Percentiles rank a stretch among this genome's conserved stretches.
phyloP scores from a whole-genome alignment of 2,888 invertebrate genomes.

The Aphidoletes aphidimyza region DNA sequence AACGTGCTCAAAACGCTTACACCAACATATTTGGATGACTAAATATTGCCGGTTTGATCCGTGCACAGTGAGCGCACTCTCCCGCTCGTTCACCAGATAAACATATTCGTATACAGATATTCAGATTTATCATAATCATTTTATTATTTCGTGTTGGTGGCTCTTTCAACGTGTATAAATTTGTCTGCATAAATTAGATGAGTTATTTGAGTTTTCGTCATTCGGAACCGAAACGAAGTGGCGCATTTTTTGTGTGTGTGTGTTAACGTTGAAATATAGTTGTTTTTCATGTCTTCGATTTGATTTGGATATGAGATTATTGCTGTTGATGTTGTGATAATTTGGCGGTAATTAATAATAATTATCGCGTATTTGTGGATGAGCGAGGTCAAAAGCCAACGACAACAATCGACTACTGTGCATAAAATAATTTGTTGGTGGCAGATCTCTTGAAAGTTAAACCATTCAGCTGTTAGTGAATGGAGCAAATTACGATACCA shows the following conservation, averaged over 20 bases:
- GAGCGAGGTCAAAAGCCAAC: constrained; percentile 26
- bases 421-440: not conserved
- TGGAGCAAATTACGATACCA: not conserved
- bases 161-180: constrained; percentile 29
- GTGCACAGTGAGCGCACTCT: not conserved
- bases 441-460: not conserved
- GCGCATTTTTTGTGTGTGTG: not conserved
- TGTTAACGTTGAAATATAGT: constrained; percentile 34
- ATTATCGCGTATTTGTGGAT: constrained; percentile 21
- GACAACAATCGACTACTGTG: constrained; percentile 25
- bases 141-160: constrained; percentile 41
- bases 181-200: constrained; percentile 46
- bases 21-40: not conserved
- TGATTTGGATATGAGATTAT: constrained; percentile 38
- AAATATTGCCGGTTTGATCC: not conserved
- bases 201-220: constrained; percentile 49
- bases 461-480: not conserved
- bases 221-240: not conserved
- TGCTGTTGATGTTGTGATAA: constrained; percentile 42
- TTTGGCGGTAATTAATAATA: constrained; percentile 38
- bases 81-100: not conserved
- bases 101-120: constrained; percentile 13
- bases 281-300: constrained; percentile 38
- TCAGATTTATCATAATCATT: constrained; percentile 46
- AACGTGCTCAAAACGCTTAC: not conserved